phyloP scores from a whole-genome alignment of 1,140 invertebrate species.

The Luehdorfia chinensis region DNA sequence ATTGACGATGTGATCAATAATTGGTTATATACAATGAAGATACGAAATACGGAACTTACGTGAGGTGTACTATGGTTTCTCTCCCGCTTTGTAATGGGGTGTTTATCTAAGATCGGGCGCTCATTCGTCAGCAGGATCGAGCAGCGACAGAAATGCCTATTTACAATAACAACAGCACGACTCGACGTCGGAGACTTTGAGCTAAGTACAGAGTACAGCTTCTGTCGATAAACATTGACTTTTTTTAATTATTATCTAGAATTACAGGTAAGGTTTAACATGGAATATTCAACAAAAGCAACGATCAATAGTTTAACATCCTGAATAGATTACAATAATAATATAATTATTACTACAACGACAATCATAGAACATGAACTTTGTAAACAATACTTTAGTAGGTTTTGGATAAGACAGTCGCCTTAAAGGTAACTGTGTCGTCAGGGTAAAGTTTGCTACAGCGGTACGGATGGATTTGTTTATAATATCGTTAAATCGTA shows the following conservation, averaged over 20 bases:
- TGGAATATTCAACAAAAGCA: conserved; percentile 15
- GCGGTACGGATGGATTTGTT: too few relatives aligned
- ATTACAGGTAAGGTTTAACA: conserved; percentile 4
- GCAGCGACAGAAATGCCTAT: conserved; percentile 5
- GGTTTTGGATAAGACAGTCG: too few relatives aligned
- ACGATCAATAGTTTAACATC: conserved; percentile 10
- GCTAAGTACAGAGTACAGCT: background rate
- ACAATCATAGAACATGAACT: conserved; percentile 3
- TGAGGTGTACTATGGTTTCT: background rate
- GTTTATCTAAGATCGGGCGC: background rate
- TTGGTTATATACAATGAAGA: conserved; percentile 11
- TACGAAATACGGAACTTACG: background rate
- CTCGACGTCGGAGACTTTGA: background rate
- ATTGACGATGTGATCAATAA: background rate
- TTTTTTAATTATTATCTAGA: background rate
- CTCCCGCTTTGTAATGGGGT: too few relatives aligned
- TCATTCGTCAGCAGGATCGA: conserved; percentile 12
- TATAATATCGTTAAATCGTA: too few relatives aligned
- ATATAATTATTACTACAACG: conserved; percentile 4
- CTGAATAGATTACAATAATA: conserved; percentile 4
- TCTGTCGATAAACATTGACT: background rate
- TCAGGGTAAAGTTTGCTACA: too few relatives aligned
- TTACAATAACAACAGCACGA: conserved; percentile 1
- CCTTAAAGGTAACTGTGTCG: too few relatives aligned
- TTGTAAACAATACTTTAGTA: too few relatives aligned